phyloP scores from a whole-genome alignment of 2,113 vertebrate genomes.

The Campylomormyrus tamandua region DNA sequence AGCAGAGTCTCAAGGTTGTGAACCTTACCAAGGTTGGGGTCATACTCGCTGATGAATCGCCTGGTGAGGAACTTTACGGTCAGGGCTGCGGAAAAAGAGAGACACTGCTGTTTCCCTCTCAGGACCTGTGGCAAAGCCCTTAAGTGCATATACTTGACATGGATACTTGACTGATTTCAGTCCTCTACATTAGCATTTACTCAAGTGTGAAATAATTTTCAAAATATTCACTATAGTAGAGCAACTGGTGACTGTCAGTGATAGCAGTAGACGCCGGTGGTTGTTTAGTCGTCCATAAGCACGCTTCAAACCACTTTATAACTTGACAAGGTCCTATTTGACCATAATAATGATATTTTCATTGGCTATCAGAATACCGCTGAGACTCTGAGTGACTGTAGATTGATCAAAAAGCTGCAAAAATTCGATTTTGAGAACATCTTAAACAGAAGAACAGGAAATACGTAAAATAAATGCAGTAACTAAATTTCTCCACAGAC shows the following conservation, averaged over 20 bases:
- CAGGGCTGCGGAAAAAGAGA: slow-evolving; percentile 62
- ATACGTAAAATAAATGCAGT: neutral
- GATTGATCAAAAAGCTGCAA: neutral
- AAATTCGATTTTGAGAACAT: neutral
- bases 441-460: neutral
- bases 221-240: neutral
- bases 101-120: neutral
- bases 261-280: neutral
- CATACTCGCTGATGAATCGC: slow-evolving; percentile 89
- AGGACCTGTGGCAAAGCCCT: neutral
- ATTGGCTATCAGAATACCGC: neutral
- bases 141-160: neutral
- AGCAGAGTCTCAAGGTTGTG: neutral
- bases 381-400: neutral
- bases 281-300: neutral
- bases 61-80: slow-evolving; percentile 88
- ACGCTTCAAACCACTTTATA: neutral
- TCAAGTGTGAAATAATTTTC: neutral
- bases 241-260: neutral
- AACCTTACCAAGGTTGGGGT: slow-evolving; percentile 77
- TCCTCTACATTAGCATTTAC: neutral
- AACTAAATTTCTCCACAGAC: neutral
- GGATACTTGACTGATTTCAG: neutral
- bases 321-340: neutral
- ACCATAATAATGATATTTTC: neutral